Evolutionary conservation across 2,888 invertebrate species (phyloP), one percentile per base, ranked within the genome.

Genomic region (Stenodera caucasica): DNA sequence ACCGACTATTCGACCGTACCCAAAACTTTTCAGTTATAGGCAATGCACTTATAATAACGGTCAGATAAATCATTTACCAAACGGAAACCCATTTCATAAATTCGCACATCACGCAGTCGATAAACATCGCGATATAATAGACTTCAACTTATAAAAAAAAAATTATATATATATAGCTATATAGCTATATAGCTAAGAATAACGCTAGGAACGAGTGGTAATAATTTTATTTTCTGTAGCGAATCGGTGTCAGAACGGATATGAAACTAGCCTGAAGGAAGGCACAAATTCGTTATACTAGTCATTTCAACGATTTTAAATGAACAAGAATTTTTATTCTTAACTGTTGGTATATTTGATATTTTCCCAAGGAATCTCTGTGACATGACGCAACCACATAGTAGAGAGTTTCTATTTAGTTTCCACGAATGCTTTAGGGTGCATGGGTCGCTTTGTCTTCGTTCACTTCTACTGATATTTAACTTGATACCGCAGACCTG

Each of bases 371-470:
- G 55, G 57, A 53, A 62, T 63, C 54, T 61, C 61, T 63, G 60
- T 59, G 58, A 66, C 60, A 59, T 66, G 62, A 64, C 53, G 53
- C 55, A 64, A 70, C 73, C 71, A 68, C 73, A 75, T 67, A 72
- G 73, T 72, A 72, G 73, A 70, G 61, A 75, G 74, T 75, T 77
- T 74, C 72, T 73, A 71, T 75, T 76, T 75, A 75, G 76, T 77
- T 77, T 76, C 72, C 71, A 70, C 70, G 72, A 77, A 67, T 73
- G 76, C 77, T 75, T 70, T 64, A 67, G 76, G 78, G 72, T 75
- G 68, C 72, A 75, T 75, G 73, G 76, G 76, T 77, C 70, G 74
- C 78, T 79, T 78, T 79, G 78, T 78, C 77, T 75, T 71, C 72
- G 73, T 76, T 77, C 72, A 72, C 72, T 69, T 73, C 72, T 70